Conservation (phyloP, 35 echinoderm and acorn worm species). For the Hemicentrotus pulcherrimus region DNA sequence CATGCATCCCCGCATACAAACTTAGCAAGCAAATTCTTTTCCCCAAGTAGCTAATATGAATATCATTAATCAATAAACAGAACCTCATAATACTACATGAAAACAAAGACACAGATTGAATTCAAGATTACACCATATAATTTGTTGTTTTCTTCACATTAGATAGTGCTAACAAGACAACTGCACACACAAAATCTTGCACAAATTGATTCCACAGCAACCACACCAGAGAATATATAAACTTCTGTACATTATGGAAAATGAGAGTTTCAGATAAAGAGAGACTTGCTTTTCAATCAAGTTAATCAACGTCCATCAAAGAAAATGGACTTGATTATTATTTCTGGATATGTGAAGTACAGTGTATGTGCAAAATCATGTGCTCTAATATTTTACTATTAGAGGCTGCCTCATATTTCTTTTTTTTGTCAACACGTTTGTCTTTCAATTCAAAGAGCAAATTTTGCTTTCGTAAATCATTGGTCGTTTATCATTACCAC, state of each 20-base stretch:
- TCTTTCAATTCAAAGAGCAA: background rate
- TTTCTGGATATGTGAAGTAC: background rate
- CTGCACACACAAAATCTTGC: background rate
- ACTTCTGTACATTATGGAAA: slow-evolving; percentile 4
- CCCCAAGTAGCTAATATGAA: too few species aligned
- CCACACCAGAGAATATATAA: background rate
- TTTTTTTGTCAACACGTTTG: background rate
- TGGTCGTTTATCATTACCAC: background rate
- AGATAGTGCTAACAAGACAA: background rate
- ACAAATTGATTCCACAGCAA: background rate
- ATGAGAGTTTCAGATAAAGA: background rate
- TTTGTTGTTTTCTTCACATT: background rate
- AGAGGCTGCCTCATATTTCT: background rate
- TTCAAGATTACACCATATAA: slow-evolving; percentile 1
- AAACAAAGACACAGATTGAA: background rate
- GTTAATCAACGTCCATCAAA: background rate
- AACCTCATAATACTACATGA: background rate
- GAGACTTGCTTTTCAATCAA: background rate
- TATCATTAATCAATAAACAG: too few species aligned
- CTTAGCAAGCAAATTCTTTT: too few species aligned
- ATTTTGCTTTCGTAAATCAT: background rate
- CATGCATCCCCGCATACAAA: too few species aligned
- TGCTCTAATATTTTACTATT: background rate
- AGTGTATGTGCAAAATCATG: background rate
- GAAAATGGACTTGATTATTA: background rate